Conservation (phyloP, 30 jellyfish, hydroid and myxozoan species). For the Rhopilema esculentum region DNA sequence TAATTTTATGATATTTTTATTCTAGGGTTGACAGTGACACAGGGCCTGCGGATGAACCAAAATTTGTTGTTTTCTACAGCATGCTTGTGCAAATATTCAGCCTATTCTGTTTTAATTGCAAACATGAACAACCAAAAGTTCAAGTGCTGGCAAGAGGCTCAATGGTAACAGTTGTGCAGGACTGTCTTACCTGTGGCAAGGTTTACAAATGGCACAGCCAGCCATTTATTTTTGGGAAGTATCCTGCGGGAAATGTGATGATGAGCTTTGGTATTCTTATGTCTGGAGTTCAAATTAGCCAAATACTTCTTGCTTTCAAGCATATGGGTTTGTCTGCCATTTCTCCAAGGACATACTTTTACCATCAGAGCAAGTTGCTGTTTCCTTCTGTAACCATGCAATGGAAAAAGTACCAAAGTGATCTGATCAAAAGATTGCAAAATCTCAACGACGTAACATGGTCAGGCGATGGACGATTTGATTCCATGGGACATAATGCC, state of each 20-base stretch:
- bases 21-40: background rate
- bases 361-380: background rate
- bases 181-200: slow-evolving; percentile 28
- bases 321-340: slow-evolving; percentile 41
- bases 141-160: slow-evolving; percentile 23
- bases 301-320: slow-evolving; percentile 38
- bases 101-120: slow-evolving; percentile 15
- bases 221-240: slow-evolving; percentile 12
- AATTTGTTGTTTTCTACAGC: slow-evolving; percentile 14
- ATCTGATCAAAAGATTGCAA: background rate
- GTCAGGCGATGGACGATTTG: background rate
- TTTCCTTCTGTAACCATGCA: background rate
- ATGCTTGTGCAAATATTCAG: slow-evolving; percentile 15
- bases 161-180: slow-evolving; percentile 40
- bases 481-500: background rate
- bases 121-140: slow-evolving; percentile 18
- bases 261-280: slow-evolving; percentile 19
- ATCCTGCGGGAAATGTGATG: slow-evolving; percentile 46
- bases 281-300: slow-evolving; percentile 15
- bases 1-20: background rate
- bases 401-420: background rate
- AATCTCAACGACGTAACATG: background rate
- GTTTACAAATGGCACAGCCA: slow-evolving; percentile 21
- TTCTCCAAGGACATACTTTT: slow-evolving; percentile 11
- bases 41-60: slow-evolving; percentile 5